phyloP scores from a whole-genome alignment of 1,140 invertebrate genomes.

The Leptestheria dahalacensis region DNA sequence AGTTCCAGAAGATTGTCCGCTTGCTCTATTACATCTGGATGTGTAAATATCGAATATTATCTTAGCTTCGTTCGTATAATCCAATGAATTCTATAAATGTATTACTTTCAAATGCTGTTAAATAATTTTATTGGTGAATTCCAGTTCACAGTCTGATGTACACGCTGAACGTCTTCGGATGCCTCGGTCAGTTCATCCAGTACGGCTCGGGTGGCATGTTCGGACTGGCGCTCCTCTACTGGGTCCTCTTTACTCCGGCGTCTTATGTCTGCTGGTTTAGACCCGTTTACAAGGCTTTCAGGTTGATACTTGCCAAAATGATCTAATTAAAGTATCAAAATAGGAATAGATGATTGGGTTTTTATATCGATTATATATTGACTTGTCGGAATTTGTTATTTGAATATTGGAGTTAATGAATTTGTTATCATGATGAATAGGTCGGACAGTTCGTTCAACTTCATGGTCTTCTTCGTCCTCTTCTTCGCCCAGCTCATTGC shows the following conservation, averaged over 20 bases:
- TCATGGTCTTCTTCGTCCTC: conserved; percentile 99
- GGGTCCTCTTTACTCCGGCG: conserved; percentile 83
- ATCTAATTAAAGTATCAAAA: no score
- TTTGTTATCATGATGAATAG: conserved; percentile 37
- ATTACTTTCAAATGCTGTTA: no score
- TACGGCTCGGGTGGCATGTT: conserved; percentile 56
- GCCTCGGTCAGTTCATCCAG: conserved; percentile 50
- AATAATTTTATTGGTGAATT: no score
- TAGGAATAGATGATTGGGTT: no score
- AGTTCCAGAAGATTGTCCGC: conserved; percentile 90
- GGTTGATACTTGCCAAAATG: no score
- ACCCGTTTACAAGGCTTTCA: conserved; percentile 71
- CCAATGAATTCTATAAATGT: no score
- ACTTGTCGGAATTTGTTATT: no score
- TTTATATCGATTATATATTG: neutral
- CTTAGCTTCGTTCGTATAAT: no score
- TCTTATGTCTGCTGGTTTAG: conserved; percentile 96
- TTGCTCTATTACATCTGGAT: conserved; percentile 94
- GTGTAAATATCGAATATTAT: conserved; percentile 82
- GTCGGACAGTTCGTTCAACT: conserved; percentile 96
- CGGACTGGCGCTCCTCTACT: conserved; percentile 75
- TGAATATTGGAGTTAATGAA: no score
- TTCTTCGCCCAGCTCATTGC: conserved; percentile 96
- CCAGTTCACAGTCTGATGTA: conserved; percentile 79
- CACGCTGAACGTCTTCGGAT: conserved; percentile 70